Conservation (phyloP, 2,888 invertebrate species). For the Hypomecis punctinalis region DNA sequence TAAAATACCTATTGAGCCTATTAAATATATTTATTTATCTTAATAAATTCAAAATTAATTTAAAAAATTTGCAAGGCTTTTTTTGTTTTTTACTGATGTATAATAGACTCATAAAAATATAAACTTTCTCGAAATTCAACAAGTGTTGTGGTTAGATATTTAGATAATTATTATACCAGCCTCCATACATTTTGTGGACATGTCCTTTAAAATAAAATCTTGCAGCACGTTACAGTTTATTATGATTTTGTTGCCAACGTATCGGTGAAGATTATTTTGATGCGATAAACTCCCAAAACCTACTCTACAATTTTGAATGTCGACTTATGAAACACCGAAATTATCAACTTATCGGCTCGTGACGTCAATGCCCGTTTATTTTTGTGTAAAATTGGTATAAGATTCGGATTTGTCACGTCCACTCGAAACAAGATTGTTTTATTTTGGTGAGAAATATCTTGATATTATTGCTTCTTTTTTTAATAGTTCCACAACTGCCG, state of each 20-base stretch:
- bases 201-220: background rate
- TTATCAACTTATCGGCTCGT: slow-evolving; percentile 47
- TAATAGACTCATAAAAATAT: too few species aligned
- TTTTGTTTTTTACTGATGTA: too few species aligned
- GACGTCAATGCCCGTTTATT: slow-evolving; percentile 52
- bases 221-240: background rate
- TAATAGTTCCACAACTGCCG: background rate
- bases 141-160: too few species aligned
- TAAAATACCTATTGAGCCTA: too few species aligned
- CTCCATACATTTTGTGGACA: too few species aligned
- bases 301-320: slow-evolving; percentile 30
- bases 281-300: slow-evolving; percentile 37
- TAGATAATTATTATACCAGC: too few species aligned
- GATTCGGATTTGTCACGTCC: slow-evolving; percentile 33
- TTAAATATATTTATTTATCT: too few species aligned
- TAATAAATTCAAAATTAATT: too few species aligned
- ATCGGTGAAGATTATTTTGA: slow-evolving; percentile 43
- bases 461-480: slow-evolving; percentile 6
- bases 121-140: too few species aligned
- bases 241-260: slow-evolving; percentile 26
- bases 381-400: slow-evolving; percentile 43
- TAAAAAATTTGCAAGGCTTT: too few species aligned
- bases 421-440: slow-evolving; percentile 25
- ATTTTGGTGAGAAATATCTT: slow-evolving; percentile 11
- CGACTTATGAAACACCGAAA: slow-evolving; percentile 44